Conservation (phyloP, 2,113 vertebrate genomes). For the Athene noctua region DNA sequence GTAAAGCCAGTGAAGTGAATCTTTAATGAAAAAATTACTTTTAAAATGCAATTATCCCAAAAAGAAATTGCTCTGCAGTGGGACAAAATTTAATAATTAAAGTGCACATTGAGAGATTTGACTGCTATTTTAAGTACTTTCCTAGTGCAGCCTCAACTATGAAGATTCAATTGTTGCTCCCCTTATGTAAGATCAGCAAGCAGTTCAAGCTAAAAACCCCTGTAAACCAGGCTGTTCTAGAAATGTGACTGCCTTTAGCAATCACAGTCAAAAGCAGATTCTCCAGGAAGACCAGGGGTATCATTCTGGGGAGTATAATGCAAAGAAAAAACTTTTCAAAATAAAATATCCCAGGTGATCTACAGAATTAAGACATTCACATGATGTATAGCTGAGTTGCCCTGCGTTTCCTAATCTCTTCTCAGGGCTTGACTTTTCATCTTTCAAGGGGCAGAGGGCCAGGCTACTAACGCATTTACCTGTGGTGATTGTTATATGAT, state of each 20-base stretch:
- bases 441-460: not conserved
- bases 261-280: not conserved
- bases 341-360: not conserved
- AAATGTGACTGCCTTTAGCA: not conserved
- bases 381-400: not conserved
- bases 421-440: not conserved
- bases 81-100: conserved; percentile 61
- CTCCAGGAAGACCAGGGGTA: fast-evolving
- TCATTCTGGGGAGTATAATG: not conserved
- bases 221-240: not conserved
- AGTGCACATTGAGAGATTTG: conserved; percentile 35
- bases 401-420: not conserved
- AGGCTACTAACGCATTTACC: not conserved
- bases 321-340: not conserved
- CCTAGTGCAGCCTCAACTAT: not conserved
- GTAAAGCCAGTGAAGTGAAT: conserved; percentile 52
- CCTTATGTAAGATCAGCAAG: not conserved
- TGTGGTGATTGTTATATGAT: not conserved
- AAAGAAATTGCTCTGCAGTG: conserved; percentile 38
- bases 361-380: not conserved
- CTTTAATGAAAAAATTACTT: conserved; percentile 59
- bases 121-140: conserved; percentile 60
- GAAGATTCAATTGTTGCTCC: not conserved
- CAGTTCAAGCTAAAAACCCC: not conserved
- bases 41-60: conserved; percentile 42